phyloP scores from a whole-genome alignment of 2,888 invertebrate genomes.

The Lamproptera curius region DNA sequence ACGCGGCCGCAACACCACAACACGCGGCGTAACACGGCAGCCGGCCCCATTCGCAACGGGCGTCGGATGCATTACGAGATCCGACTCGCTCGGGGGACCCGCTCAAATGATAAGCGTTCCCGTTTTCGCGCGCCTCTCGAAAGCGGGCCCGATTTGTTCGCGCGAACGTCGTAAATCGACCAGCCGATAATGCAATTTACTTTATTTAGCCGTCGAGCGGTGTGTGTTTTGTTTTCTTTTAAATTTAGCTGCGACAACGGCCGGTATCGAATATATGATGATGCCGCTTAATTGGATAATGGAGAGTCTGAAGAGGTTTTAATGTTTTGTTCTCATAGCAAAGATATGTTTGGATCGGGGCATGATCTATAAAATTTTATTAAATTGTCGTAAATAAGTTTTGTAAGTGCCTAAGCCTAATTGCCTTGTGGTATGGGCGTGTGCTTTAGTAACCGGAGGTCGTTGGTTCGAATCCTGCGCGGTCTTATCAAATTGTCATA shows the following conservation, averaged over 20 bases:
- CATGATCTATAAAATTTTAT: no score
- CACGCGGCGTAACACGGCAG: slow-evolving; percentile 36
- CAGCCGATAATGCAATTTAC: slow-evolving; percentile 17
- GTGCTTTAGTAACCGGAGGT: no score
- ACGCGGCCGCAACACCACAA: neutral
- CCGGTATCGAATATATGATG: no score
- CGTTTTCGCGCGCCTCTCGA: slow-evolving; percentile 22
- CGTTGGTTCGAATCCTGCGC: no score
- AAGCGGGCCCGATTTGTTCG: slow-evolving; percentile 26
- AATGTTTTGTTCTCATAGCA: neutral
- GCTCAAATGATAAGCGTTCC: slow-evolving; percentile 28
- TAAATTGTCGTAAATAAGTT: no score
- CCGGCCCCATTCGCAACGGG: slow-evolving; percentile 43
- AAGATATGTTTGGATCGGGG: no score
- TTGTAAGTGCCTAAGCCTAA: no score
- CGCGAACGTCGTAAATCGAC: slow-evolving; percentile 23
- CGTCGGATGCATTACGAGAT: slow-evolving; percentile 28
- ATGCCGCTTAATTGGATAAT: no score
- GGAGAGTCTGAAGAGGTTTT: neutral
- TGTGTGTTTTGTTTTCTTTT: slow-evolving; percentile 1
- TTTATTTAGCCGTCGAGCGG: slow-evolving; percentile 22
- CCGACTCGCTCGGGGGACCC: slow-evolving; percentile 29
- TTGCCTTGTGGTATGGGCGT: no score
- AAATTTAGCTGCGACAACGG: no score
- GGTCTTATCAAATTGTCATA: no score